Conservation (phyloP, 2,888 invertebrate species). For the Mellilla xanthometata region DNA sequence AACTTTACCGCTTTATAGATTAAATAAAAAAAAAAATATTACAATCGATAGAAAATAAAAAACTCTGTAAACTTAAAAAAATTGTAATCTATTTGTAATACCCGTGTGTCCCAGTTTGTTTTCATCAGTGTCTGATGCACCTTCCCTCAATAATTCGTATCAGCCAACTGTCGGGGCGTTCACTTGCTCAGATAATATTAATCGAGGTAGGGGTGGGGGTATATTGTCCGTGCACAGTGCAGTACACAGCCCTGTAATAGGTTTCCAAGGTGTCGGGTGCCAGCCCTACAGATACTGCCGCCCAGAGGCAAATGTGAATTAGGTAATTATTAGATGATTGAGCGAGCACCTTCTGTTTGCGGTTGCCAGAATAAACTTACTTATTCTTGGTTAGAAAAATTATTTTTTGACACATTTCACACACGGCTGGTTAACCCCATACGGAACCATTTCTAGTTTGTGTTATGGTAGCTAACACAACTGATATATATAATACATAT, state of each 20-base stretch:
- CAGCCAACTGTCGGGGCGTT: constrained; percentile 57
- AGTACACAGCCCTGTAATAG: constrained; percentile 22
- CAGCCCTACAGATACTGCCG: constrained; percentile 12
- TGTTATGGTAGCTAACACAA: too few species aligned
- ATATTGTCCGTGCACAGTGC: constrained; percentile 24
- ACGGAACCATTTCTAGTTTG: too few species aligned
- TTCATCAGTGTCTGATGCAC: constrained; percentile 67
- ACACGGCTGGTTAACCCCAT: too few species aligned
- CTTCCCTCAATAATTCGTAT: constrained; percentile 60
- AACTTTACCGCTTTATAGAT: too few species aligned
- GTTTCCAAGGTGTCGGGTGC: constrained; percentile 26
- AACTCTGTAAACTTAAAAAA: too few species aligned
- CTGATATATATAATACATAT: too few species aligned
- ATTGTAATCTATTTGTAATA: too few species aligned
- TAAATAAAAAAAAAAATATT: too few species aligned
- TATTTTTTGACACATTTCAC: too few species aligned
- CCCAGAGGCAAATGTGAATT: constrained; percentile 19
- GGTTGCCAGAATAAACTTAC: too few species aligned
- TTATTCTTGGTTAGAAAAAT: too few species aligned
- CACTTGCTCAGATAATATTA: constrained; percentile 55
- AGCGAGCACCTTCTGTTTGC: neutral
- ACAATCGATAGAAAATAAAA: too few species aligned
- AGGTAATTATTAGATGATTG: constrained; percentile 4
- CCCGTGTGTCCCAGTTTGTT: constrained; percentile 62
- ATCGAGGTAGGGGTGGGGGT: constrained; percentile 43